Conservation (phyloP, 2,113 vertebrate species). For the Chaetura pelagica region DNA sequence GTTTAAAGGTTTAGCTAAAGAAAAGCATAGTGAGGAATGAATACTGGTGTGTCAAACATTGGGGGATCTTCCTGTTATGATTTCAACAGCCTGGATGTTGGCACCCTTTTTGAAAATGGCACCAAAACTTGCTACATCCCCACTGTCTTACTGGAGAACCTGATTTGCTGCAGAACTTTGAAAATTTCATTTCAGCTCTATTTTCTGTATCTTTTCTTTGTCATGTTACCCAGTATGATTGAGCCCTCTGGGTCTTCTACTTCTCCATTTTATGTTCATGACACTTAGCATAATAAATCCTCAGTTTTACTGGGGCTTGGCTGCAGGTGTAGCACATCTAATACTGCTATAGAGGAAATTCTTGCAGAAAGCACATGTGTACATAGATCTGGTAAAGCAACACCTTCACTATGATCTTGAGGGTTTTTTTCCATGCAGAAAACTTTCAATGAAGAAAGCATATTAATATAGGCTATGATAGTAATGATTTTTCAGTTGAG, state of each 20-base stretch:
- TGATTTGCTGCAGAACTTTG: neutral
- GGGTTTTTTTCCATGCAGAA: neutral
- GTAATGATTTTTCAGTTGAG: neutral
- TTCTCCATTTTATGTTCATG: neutral
- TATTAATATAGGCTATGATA: neutral
- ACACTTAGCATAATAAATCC: neutral
- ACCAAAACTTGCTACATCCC: neutral
- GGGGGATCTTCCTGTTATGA: neutral
- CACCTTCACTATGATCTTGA: neutral
- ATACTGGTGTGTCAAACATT: neutral
- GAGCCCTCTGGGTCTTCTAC: neutral
- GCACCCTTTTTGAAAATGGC: neutral
- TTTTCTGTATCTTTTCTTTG: neutral
- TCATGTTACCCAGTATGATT: neutral
- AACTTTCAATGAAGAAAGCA: neutral
- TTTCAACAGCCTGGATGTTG: neutral
- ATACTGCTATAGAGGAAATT: neutral
- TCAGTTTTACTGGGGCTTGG: neutral
- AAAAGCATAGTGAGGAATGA: neutral
- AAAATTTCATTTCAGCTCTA: neutral
- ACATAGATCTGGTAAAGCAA: neutral
- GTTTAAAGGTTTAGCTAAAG: neutral
- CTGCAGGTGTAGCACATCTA: neutral
- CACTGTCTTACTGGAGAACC: neutral
- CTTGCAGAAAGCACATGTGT: neutral